These are phyloP conservation scores for Cryptocephalus primarius DNA, from an alignment of 2,888 invertebrate genomes.

Conservation along the genomic window DNA sequence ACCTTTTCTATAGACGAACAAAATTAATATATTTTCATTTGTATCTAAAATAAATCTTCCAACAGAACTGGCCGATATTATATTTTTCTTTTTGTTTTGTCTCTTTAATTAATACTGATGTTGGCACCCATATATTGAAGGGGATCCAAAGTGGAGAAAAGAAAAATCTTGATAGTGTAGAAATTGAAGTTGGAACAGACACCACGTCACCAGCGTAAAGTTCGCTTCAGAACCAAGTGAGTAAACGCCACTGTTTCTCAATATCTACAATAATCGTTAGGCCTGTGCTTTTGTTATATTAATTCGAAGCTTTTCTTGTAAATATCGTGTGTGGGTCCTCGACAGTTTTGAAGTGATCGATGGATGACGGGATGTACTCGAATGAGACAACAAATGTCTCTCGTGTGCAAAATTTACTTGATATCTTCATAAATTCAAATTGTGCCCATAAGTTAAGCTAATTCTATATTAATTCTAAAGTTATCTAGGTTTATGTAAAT, in stretches of 20 bases:
- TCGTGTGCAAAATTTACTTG: slow-evolving; percentile 22
- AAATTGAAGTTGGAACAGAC: neutral
- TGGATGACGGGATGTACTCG: too few relatives aligned
- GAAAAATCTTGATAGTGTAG: slow-evolving; percentile 4
- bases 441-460: slow-evolving; percentile 42
- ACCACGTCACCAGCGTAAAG: too few relatives aligned
- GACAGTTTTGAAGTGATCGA: too few relatives aligned
- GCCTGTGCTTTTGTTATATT: too few relatives aligned
- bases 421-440: slow-evolving; percentile 31
- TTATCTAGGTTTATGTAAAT: slow-evolving; percentile 30
- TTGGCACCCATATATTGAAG: slow-evolving; percentile 29
- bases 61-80: slow-evolving; percentile 33
- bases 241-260: too few relatives aligned
- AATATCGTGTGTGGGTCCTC: too few relatives aligned
- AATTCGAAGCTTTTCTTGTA: too few relatives aligned
- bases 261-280: too few relatives aligned
- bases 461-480: slow-evolving; percentile 31
- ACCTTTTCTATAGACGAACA: neutral
- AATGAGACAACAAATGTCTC: neutral
- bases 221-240: neutral
- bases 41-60: slow-evolving; percentile 5
- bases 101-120: slow-evolving; percentile 31
- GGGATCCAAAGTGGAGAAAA: slow-evolving; percentile 19
- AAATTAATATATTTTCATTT: too few relatives aligned
- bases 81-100: slow-evolving; percentile 12